Percentiles rank a stretch among this genome's conserved stretches.
Evolutionary conservation across 2,888 invertebrate genomes (phyloP).

Genomic region (Andricus quercusramuli): DNA sequence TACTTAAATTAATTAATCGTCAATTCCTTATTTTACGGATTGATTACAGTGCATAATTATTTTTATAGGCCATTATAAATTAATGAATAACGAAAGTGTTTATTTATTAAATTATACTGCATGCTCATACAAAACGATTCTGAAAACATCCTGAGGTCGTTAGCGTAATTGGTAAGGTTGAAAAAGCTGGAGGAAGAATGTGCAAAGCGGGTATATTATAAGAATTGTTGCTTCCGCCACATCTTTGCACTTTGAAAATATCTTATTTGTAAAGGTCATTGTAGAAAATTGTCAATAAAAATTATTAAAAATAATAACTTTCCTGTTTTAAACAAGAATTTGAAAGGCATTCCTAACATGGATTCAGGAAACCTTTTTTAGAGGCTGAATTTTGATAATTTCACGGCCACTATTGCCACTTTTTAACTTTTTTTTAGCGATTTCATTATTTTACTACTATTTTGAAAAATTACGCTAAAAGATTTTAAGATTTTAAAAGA

Average conservation of each 20-base stretch:
- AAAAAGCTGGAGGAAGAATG: background rate
- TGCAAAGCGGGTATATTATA: background rate
- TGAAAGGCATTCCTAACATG: too few relatives aligned
- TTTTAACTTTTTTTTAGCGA: too few relatives aligned
- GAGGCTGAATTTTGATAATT: too few relatives aligned
- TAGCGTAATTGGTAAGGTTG: slow-evolving; percentile 12
- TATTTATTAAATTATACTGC: slow-evolving; percentile 4
- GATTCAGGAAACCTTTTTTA: too few relatives aligned
- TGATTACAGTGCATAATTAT: background rate
- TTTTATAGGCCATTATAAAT: slow-evolving; percentile 1
- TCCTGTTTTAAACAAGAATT: too few relatives aligned
- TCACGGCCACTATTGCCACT: too few relatives aligned
- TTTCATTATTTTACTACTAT: too few relatives aligned
- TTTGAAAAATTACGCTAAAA: too few relatives aligned
- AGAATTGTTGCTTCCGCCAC: background rate
- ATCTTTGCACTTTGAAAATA: background rate
- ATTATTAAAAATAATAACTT: too few relatives aligned
- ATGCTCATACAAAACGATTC: background rate
- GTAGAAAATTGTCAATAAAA: background rate
- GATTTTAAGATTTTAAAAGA: too few relatives aligned
- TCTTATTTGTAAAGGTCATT: background rate
- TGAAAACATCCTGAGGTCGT: slow-evolving; percentile 8
- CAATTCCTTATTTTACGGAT: background rate
- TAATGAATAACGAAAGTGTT: slow-evolving; percentile 18
- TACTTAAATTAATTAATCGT: background rate